Percentiles rank a stretch among this genome's conserved stretches.
Conservation (phyloP, 1,140 invertebrate genomes). For the Aphaenogaster ashmeadi region DNA sequence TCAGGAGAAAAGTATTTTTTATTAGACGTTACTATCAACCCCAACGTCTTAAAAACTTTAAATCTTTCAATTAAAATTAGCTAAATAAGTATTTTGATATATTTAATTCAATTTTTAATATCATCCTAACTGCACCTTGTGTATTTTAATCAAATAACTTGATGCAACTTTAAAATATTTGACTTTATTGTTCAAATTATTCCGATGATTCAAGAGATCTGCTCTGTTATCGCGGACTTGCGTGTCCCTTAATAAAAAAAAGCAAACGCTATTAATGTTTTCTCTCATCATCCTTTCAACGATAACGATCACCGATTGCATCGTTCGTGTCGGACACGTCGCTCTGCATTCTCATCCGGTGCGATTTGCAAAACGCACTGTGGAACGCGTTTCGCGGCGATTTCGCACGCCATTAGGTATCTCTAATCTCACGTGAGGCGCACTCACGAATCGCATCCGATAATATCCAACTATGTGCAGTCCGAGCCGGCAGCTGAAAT, state of each 20-base stretch:
- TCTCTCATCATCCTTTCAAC: background rate
- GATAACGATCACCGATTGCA: conserved; percentile 24
- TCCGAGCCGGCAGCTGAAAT: conserved; percentile 32
- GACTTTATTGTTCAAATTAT: background rate
- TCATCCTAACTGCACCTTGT: background rate
- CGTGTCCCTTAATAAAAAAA: background rate
- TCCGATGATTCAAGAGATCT: background rate
- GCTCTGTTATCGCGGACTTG: background rate
- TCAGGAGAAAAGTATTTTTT: background rate
- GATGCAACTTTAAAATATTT: background rate
- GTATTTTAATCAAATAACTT: background rate
- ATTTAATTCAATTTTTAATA: background rate
- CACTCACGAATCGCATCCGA: conserved; percentile 41
- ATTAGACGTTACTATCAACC: background rate
- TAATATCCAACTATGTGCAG: conserved; percentile 56
- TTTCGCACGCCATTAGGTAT: conserved; percentile 15
- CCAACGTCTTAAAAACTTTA: background rate
- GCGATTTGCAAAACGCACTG: conserved; percentile 1
- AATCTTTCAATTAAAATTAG: background rate
- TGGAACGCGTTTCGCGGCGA: background rate
- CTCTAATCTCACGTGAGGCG: conserved; percentile 3
- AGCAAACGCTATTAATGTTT: background rate
- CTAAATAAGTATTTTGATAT: background rate
- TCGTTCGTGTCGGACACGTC: background rate
- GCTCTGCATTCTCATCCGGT: background rate